Conservation (phyloP, 2,113 vertebrate genomes). For the Microtus pennsylvanicus region DNA sequence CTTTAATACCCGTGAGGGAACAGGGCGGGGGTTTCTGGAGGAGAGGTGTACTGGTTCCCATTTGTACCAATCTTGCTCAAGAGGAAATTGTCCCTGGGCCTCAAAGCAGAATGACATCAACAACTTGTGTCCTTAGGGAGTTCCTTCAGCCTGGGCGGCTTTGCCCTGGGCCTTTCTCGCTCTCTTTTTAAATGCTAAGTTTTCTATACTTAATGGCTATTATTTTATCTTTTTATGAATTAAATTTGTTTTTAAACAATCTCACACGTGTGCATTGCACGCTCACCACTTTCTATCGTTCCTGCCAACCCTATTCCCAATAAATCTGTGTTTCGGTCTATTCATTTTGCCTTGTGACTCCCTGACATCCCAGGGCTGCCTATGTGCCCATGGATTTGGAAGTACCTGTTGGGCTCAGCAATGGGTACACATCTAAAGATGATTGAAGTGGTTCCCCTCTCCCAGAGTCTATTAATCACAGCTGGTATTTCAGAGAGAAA, state of each 20-base stretch:
- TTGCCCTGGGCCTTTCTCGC: neutral
- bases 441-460: neutral
- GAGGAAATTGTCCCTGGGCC: neutral
- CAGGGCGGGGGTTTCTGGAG: neutral
- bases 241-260: neutral
- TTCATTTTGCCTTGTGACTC: neutral
- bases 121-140: neutral
- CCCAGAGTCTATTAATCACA: neutral
- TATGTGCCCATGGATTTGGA: neutral
- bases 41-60: neutral
- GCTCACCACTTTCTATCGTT: too few relatives aligned
- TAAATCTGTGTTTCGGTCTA: neutral
- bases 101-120: neutral
- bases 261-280: neutral
- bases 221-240: too few relatives aligned
- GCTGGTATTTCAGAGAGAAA: neutral
- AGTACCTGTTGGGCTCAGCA: neutral
- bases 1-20: neutral
- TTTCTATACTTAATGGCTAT: neutral
- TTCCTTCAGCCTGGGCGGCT: neutral
- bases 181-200: neutral
- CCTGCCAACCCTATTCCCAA: neutral
- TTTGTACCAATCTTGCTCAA: neutral
- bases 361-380: neutral
- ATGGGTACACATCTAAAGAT: neutral